Conservation (phyloP, 2,113 vertebrate species). For the Rhinopomastus cyanomelas region DNA sequence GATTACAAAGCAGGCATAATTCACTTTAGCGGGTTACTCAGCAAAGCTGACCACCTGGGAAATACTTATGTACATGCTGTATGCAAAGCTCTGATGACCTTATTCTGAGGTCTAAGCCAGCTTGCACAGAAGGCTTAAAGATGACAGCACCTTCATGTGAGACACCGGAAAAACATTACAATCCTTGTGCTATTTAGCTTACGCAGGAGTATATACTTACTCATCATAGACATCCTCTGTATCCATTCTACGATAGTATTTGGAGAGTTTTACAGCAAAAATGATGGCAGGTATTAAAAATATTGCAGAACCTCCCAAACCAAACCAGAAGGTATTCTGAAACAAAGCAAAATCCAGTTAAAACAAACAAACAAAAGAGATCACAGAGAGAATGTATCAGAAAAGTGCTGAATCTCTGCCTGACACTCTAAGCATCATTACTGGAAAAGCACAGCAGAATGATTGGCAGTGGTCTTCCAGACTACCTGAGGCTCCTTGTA, state of each 20-base stretch:
- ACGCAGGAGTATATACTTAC: conserved; percentile 75
- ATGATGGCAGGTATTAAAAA: conserved; percentile 91
- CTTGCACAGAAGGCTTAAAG: background rate
- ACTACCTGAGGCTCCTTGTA: background rate
- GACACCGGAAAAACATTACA: background rate
- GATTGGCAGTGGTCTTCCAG: no score
- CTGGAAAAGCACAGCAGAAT: background rate
- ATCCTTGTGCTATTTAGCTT: background rate
- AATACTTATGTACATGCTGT: background rate
- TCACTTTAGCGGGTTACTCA: background rate
- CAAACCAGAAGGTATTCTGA: conserved; percentile 97
- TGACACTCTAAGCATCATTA: background rate
- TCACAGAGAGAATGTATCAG: background rate
- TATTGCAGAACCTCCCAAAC: conserved; percentile 85
- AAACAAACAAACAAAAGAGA: no score
- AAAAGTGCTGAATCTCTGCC: background rate
- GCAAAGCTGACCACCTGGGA: background rate
- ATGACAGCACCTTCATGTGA: background rate
- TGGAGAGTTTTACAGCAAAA: conserved; percentile 90
- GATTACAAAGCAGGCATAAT: background rate
- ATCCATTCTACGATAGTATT: conserved; percentile 95
- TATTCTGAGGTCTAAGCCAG: no score
- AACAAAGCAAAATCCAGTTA: background rate
- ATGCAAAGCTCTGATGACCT: background rate
- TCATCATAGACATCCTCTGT: conserved; percentile 97